Base-by-base conservation (phyloP, 2,888 invertebrate species). In the Agonum fuliginosum region DNA sequence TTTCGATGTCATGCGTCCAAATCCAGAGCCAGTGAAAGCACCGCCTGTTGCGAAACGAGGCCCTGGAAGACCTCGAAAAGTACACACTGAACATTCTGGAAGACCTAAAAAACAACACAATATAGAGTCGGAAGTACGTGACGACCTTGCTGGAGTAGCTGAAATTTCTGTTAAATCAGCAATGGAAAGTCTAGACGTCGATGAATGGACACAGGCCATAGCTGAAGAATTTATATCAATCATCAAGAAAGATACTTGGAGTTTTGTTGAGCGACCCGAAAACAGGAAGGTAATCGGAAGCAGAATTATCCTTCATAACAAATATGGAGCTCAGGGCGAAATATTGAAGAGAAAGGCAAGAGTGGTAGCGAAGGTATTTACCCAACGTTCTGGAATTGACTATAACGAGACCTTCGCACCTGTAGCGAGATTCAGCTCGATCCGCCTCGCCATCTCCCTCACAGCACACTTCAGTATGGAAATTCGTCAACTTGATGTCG, bases 401-500 rank as follows among this genome's bases (percentile, higher is more conserved):
- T 83, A 81, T 70, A 71, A 81, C 17, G 81, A 83, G 74, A 82
- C 81, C 1, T 83, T 82, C n/a, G n/a, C n/a, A n/a, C n/a, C n/a
- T n/a, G n/a, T n/a, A n/a, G n/a, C n/a, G n/a, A n/a, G n/a, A n/a
- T 79, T 81, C 4, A 41, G 22, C n/a, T 75, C 75, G 2, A 75
- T 75, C 14, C 75, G 65, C 8, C 24, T 65, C 3, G 20, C 37
- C 34, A 20, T 67, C 3, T 17, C 65, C 22, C 22, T 67, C 8
- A 43, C 75, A 17, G 17, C 67, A 22, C 10, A 17, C 17, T 37
- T n/a, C n/a, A 30, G 10, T 1, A 74, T 74, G 58, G 10, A 17
- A 6, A 74, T 74, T n/a, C 24, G 54, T 10, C 62, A 74, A 34
- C 67, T 65, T 17, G 74, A 74, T 2, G 37, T 74, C 20, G 22